These are phyloP conservation scores for Phymanthus crucifer DNA, from an alignment of 92 coral and sea anemone genomes.

Conservation along the genomic window DNA sequence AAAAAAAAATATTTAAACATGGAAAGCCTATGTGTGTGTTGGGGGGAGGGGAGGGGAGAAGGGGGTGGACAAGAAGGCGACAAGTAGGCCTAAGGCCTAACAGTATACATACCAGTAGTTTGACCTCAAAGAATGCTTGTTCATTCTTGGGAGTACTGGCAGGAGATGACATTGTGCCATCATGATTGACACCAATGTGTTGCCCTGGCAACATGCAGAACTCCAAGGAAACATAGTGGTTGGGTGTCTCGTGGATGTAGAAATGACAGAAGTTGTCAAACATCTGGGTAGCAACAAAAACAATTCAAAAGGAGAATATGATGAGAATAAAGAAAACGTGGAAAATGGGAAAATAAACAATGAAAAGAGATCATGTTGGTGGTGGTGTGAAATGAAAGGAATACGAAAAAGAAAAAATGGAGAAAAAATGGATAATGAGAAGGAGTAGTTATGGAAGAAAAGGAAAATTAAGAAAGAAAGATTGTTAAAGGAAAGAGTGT, in stretches of 20 bases:
- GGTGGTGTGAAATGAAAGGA: no score
- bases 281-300: conserved; percentile 12
- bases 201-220: conserved; percentile 62
- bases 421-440: no score
- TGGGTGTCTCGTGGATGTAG: conserved; percentile 59
- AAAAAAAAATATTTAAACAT: no score
- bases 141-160: conserved; percentile 32
- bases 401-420: no score
- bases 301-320: background rate
- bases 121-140: conserved; percentile 57
- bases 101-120: conserved; percentile 45
- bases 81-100: background rate
- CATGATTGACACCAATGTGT: conserved; percentile 42
- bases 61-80: background rate
- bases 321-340: background rate
- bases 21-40: no score
- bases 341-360: background rate
- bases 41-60: no score
- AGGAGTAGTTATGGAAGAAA: no score
- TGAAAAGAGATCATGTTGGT: no score
- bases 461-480: no score
- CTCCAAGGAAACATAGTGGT: conserved; percentile 53
- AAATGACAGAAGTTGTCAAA: conserved; percentile 56
- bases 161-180: conserved; percentile 49
- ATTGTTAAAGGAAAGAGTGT: background rate